Evolutionary conservation across 2,888 invertebrate genomes (phyloP), one percentile per base, ranked within the genome.

Genomic region (Caenorhabditis plicata): DNA sequence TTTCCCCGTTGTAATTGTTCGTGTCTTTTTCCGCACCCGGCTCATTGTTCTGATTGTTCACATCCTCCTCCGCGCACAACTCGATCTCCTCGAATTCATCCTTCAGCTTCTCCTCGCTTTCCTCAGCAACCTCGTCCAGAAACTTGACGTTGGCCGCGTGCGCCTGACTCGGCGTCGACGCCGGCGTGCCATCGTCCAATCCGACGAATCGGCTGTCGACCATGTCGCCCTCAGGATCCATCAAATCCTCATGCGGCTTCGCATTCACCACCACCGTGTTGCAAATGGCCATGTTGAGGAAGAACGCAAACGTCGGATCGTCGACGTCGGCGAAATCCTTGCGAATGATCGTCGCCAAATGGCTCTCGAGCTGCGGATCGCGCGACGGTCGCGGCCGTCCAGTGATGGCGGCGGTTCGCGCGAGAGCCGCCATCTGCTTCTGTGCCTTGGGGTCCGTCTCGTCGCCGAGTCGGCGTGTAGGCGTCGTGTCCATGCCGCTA

Each of bases 181-280:
- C 42, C 33, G 38, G 33, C 4, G 29, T 9, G 1, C 22, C 39
- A 17, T 52, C 50, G 8, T 60, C 49, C 20, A 65, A 56, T 1
- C 33, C 17, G 4, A 52, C 71, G 20, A 64, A 63, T 27, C 57
- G 48, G 43, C 62, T 63, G 33, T 63, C 57, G 8, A 60, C 50
- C 20, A 68, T 49, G 17, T 65, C 68, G 52, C 71, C 71, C 29
- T 64, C 64, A 5, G 62, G 58, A 39, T 71, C 71, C 63, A 71
- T 67, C 38, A 68, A 48, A 61, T 71, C 71, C 49, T 85, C 85
- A 81, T 88, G 88, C 7, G 92, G 92, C 81, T 89, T 89, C 43
- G 87, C 87, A 68, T 92, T 90, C 45, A 95, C 94, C 47, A 95
- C 90, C 7, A 96, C 95, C 4, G 73, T 77, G 84, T 96, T 96